Conservation (phyloP, 2,888 invertebrate species). For the Octodonta nipae region DNA sequence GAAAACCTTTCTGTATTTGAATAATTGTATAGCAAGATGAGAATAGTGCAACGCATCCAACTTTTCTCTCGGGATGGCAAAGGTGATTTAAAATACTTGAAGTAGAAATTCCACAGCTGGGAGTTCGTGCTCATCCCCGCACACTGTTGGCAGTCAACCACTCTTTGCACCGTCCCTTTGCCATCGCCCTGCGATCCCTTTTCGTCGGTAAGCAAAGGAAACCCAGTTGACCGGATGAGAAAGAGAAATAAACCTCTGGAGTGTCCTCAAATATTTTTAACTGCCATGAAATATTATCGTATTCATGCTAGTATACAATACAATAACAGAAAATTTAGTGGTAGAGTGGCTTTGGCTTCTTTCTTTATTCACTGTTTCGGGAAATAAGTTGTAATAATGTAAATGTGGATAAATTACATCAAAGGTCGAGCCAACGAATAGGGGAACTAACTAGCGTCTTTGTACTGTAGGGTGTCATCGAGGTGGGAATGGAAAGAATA, state of each 20-base stretch:
- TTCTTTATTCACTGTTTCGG: conserved; percentile 27
- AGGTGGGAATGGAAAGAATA: no score
- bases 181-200: conserved; percentile 5
- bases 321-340: conserved; percentile 26
- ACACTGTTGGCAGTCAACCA: conserved; percentile 3
- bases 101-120: conserved; percentile 10
- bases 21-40: no score
- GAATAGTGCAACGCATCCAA: conserved; percentile 10
- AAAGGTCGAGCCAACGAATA: not conserved
- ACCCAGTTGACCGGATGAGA: conserved; percentile 30
- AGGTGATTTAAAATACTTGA: conserved; percentile 14
- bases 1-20: no score
- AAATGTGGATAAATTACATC: conserved; percentile 12
- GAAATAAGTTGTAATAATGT: conserved; percentile 25
- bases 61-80: conserved; percentile 8
- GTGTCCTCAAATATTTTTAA: conserved; percentile 32
- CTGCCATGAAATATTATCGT: conserved; percentile 31
- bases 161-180: not conserved
- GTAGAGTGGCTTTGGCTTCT: conserved; percentile 15
- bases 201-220: conserved; percentile 14
- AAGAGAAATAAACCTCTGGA: conserved; percentile 30
- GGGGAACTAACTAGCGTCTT: no score
- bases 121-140: conserved; percentile 7
- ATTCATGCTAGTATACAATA: conserved; percentile 35
- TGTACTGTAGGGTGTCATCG: no score